A percentile compares a stretch with the other conserved stretches of the same genome.
Conservation (phyloP, 2,888 invertebrate genomes). For the Zhuqinia jingwanae region DNA sequence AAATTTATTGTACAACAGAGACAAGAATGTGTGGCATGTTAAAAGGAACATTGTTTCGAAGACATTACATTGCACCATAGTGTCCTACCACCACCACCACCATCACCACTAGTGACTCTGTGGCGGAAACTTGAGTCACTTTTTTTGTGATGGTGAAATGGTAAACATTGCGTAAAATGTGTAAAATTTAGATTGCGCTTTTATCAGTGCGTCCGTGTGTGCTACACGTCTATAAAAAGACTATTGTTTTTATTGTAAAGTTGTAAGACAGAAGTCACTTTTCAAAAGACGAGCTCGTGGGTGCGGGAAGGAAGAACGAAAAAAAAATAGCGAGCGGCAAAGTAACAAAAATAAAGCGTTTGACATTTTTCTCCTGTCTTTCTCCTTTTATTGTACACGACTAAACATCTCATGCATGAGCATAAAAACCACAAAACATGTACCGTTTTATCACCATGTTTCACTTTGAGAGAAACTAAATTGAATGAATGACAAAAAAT, state of each 20-base stretch:
- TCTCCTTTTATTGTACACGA: background rate
- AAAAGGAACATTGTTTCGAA: slow-evolving; percentile 31
- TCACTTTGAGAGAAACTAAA: no score
- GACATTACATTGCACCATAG: background rate
- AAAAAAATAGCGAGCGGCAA: slow-evolving; percentile 22
- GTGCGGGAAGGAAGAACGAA: background rate
- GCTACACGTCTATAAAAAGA: background rate
- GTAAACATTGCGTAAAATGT: slow-evolving; percentile 32
- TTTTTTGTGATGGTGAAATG: slow-evolving; percentile 29
- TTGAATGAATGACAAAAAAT: no score
- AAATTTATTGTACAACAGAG: slow-evolving; percentile 46
- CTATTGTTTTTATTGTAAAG: background rate
- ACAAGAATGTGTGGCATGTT: slow-evolving; percentile 55
- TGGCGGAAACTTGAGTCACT: slow-evolving; percentile 10
- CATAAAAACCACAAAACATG: background rate
- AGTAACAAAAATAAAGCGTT: slow-evolving; percentile 24
- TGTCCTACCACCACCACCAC: background rate
- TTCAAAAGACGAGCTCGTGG: background rate
- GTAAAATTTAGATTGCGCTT: slow-evolving; percentile 36
- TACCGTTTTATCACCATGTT: background rate
- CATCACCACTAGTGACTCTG: background rate
- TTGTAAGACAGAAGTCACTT: background rate
- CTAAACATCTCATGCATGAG: background rate
- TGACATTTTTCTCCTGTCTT: slow-evolving; percentile 41
- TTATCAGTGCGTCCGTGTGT: slow-evolving; percentile 4